Percentiles rank a stretch among this genome's conserved stretches.
Evolutionary conservation across 2,113 vertebrate species (phyloP).

Genomic region (Chionodraco myersi): DNA sequence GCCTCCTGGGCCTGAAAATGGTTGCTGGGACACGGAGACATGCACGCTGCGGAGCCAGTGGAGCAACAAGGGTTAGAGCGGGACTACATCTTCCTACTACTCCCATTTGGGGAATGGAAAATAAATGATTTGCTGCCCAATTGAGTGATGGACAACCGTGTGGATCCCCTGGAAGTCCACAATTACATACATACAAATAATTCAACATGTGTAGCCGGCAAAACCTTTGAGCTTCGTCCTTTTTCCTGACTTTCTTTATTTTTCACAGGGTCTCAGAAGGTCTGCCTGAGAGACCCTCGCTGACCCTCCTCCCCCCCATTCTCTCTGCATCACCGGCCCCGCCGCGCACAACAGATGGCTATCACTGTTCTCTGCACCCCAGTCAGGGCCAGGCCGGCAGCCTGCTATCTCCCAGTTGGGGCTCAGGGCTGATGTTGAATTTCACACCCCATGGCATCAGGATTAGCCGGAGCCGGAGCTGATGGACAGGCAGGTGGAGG

Average conservation of each 20-base stretch:
- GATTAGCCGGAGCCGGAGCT: constrained; percentile 51
- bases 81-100: not conserved
- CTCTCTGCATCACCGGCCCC: constrained; percentile 49
- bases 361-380: constrained; percentile 43
- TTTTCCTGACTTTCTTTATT: no score
- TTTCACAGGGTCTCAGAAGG: not conserved
- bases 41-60: not conserved
- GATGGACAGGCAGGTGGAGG: constrained; percentile 56
- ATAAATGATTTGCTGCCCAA: no score
- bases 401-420: constrained; percentile 28
- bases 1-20: constrained; percentile 36
- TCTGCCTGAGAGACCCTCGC: not conserved
- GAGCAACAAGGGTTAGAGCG: not conserved
- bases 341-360: constrained; percentile 59
- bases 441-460: constrained; percentile 65
- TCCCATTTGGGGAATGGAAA: no score
- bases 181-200: no score
- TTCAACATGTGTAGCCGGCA: no score
- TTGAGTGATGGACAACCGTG: no score
- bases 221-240: no score
- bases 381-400: constrained; percentile 41
- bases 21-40: constrained; percentile 1
- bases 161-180: no score
- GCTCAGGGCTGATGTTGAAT: constrained; percentile 56
- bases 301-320: constrained; percentile 40